Conservation (phyloP, 2,113 vertebrate genomes). For the Antechinus stuartii region DNA sequence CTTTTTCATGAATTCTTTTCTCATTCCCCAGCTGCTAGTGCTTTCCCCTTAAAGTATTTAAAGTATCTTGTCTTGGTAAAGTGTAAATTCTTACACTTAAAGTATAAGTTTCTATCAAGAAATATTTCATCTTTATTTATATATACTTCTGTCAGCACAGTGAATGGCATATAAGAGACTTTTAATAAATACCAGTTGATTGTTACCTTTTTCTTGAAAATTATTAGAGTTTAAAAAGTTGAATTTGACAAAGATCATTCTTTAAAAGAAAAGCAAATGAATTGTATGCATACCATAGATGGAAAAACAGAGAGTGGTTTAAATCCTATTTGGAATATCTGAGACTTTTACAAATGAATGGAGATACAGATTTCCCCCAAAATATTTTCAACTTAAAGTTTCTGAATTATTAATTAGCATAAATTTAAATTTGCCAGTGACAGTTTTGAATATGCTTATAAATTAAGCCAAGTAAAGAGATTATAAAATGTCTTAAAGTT, state of each 20-base stretch:
- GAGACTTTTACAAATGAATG: background rate
- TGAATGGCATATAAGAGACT: background rate
- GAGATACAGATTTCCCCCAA: background rate
- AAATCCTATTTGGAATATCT: background rate
- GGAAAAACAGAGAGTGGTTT: background rate
- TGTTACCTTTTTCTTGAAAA: background rate
- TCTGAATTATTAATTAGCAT: background rate
- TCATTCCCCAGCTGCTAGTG: background rate
- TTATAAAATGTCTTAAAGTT: constrained; percentile 6
- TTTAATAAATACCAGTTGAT: background rate
- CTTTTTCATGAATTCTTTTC: background rate
- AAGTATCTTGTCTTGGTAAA: background rate
- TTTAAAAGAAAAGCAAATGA: background rate
- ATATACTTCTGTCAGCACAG: background rate
- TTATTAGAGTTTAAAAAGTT: background rate
- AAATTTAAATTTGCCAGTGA: constrained; percentile 22
- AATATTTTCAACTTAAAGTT: background rate
- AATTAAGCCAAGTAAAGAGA: constrained; percentile 18
- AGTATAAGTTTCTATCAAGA: background rate
- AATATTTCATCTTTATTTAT: background rate
- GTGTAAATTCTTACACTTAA: background rate
- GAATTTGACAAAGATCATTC: background rate
- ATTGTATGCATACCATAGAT: background rate
- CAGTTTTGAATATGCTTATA: constrained; percentile 24
- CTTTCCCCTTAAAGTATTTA: background rate